These are phyloP conservation scores for Lagorchestes hirsutus DNA, from an alignment of 2,797 vertebrate species.

Conservation along the genomic window DNA sequence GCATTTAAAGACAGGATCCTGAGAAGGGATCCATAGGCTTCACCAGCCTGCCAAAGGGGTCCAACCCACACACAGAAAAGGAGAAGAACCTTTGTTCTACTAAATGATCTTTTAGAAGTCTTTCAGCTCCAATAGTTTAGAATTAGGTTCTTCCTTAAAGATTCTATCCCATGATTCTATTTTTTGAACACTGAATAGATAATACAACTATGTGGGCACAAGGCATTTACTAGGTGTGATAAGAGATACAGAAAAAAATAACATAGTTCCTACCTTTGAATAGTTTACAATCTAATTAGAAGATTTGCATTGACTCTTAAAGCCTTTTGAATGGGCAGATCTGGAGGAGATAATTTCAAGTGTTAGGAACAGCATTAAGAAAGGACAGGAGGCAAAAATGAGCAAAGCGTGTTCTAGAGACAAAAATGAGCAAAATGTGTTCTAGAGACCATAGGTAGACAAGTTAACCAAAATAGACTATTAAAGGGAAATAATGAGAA, in stretches of 20 bases:
- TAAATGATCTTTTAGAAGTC: not conserved
- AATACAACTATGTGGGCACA: not conserved
- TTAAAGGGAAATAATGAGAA: not conserved
- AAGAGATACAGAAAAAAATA: not conserved
- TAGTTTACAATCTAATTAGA: not conserved
- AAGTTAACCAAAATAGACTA: fast-evolving
- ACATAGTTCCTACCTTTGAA: not conserved
- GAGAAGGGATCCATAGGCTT: too few species aligned
- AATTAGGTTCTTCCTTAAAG: not conserved
- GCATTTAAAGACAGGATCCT: not conserved
- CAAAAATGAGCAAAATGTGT: not conserved
- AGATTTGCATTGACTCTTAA: not conserved
- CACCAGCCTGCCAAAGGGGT: not conserved
- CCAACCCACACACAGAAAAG: not conserved
- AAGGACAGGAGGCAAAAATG: not conserved
- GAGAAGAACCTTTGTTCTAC: not conserved
- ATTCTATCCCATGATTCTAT: not conserved
- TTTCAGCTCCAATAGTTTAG: not conserved
- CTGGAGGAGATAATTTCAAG: not conserved
- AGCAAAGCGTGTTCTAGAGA: not conserved
- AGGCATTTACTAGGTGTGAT: not conserved
- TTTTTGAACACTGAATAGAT: not conserved
- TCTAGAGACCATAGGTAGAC: not conserved
- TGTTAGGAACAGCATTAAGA: not conserved
- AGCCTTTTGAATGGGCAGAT: not conserved